phyloP scores from a whole-genome alignment of 1,140 invertebrate genomes.

The Dinoponera quadriceps region DNA sequence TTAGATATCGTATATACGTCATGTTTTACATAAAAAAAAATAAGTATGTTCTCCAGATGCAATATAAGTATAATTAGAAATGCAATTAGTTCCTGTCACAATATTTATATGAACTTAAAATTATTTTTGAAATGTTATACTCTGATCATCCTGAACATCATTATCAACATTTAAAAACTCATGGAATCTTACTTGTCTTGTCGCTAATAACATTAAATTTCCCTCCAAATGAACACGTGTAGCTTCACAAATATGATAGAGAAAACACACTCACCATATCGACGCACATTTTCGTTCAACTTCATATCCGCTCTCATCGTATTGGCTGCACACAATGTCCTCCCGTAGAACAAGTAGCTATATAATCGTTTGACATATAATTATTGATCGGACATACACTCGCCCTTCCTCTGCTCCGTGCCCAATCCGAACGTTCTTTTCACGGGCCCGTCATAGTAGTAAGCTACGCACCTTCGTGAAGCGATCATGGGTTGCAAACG shows the following conservation, averaged over 20 bases:
- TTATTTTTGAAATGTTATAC: no score
- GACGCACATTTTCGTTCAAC: not conserved
- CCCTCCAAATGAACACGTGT: no score
- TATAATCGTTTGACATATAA: slow-evolving; percentile 1
- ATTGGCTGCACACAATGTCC: not conserved
- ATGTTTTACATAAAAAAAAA: slow-evolving; percentile 14
- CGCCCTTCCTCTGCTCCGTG: no score
- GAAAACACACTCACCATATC: not conserved
- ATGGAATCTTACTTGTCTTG: no score
- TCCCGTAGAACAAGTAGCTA: slow-evolving; percentile 16
- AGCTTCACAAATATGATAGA: no score
- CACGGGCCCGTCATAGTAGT: not conserved
- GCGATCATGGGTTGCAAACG: not conserved
- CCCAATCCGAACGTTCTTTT: no score
- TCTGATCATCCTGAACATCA: no score
- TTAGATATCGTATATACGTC: not conserved
- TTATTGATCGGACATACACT: slow-evolving; percentile 3
- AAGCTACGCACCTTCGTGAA: not conserved
- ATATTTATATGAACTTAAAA: no score
- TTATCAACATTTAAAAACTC: no score
- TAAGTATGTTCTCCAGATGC: slow-evolving; percentile 6
- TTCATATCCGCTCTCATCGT: not conserved
- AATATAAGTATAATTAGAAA: not conserved
- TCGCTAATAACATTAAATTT: no score
- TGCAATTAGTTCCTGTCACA: no score